Conservation (phyloP, 2,888 invertebrate species). For the Stenodera caucasica region DNA sequence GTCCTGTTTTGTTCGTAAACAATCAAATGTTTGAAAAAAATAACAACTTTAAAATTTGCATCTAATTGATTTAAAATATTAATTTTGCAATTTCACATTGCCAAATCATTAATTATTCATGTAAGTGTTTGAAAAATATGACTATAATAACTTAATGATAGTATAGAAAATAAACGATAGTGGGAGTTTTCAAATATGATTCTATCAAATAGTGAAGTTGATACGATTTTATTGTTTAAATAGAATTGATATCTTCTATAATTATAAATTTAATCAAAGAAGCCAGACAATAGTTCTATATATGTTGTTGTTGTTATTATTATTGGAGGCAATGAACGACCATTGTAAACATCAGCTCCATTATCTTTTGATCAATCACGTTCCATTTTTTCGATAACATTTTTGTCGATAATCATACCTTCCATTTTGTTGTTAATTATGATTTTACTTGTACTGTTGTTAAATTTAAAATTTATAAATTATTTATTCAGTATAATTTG, state of each 20-base stretch:
- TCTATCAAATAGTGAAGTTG: too few relatives aligned
- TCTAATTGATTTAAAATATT: background rate
- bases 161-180: too few relatives aligned
- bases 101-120: too few relatives aligned
- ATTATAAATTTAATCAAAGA: conserved; percentile 39
- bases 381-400: background rate
- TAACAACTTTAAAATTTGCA: background rate
- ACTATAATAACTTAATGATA: too few relatives aligned
- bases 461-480: conserved; percentile 13
- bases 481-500: conserved; percentile 10
- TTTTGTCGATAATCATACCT: conserved; percentile 16
- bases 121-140: too few relatives aligned
- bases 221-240: too few relatives aligned
- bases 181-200: too few relatives aligned
- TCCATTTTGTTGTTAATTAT: conserved; percentile 4
- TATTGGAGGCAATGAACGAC: conserved; percentile 44
- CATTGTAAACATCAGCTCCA: conserved; percentile 36
- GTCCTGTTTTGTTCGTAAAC: background rate
- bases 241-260: conserved; percentile 17
- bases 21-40: background rate
- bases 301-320: conserved; percentile 24
- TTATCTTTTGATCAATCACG: conserved; percentile 24
- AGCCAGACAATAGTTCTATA: conserved; percentile 41
- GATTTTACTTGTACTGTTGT: conserved; percentile 13
- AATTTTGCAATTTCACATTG: too few relatives aligned